Conservation (phyloP, 2,888 invertebrate genomes). For the Antheraea assamensis region DNA sequence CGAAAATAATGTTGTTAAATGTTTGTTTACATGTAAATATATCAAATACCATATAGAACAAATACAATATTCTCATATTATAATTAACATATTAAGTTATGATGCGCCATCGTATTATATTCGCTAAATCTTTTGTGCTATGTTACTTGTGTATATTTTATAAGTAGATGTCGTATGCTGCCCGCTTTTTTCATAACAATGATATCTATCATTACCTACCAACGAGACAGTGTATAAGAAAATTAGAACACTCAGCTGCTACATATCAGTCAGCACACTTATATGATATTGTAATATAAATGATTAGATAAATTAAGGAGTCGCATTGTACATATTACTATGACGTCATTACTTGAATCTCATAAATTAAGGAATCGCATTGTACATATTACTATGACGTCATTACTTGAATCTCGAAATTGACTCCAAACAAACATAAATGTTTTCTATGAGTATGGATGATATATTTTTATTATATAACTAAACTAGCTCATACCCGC, state of each 20-base stretch:
- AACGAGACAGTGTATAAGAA: background rate
- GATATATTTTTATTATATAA: background rate
- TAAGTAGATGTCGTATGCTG: background rate
- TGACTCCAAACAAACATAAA: background rate
- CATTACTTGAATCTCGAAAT: background rate
- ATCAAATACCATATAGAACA: too few relatives aligned
- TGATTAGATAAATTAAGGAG: constrained; percentile 2
- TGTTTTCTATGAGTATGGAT: background rate
- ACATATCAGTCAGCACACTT: background rate
- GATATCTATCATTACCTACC: background rate
- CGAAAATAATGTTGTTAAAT: background rate
- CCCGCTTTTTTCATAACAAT: background rate
- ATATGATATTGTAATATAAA: constrained; percentile 4
- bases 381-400: background rate
- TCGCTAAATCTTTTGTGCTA: background rate
- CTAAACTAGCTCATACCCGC: too few relatives aligned
- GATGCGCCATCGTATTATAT: too few relatives aligned
- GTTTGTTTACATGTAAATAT: background rate
- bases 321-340: background rate
- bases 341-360: background rate
- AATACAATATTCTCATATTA: too few relatives aligned
- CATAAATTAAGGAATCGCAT: too few relatives aligned
- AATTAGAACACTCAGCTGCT: background rate
- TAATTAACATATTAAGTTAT: too few relatives aligned
- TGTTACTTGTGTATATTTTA: background rate